phyloP scores from a whole-genome alignment of 2,797 vertebrate genomes.

The Dermochelys coriacea region DNA sequence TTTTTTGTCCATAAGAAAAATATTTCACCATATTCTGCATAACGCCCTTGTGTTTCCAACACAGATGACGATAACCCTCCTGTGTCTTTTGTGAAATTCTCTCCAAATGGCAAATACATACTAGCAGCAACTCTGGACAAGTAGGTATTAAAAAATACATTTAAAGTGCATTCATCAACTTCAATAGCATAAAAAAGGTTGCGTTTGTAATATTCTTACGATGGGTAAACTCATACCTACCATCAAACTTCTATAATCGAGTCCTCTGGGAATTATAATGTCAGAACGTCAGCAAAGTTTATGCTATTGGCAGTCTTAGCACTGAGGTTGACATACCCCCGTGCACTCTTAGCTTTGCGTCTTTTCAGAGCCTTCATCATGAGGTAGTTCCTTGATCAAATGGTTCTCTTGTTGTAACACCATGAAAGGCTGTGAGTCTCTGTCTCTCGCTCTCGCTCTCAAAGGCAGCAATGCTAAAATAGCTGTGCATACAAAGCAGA shows the following conservation, averaged over 20 bases:
- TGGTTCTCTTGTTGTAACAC: not conserved
- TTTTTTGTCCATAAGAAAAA: not conserved
- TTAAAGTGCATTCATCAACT: not conserved
- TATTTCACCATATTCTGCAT: not conserved
- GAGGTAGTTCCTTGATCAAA: not conserved
- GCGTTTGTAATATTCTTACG: not conserved
- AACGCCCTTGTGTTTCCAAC: not conserved
- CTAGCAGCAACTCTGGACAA: slow-evolving; percentile 98
- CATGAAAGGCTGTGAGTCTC: not conserved
- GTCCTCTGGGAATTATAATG: not conserved
- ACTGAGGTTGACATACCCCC: not conserved
- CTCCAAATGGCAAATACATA: slow-evolving; percentile 99
- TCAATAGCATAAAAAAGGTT: not conserved
- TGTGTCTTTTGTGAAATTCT: slow-evolving; percentile 99
- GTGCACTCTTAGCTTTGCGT: not conserved
- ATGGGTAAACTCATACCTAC: fast-evolving
- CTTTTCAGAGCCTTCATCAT: not conserved
- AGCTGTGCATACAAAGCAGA: not conserved
- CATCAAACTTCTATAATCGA: not conserved
- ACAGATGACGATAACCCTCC: slow-evolving; percentile 98
- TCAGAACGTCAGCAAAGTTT: not conserved
- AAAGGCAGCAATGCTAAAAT: not conserved
- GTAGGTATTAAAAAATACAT: slow-evolving; percentile 82
- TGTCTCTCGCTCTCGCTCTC: not conserved
- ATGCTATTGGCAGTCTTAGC: not conserved